Conservation (phyloP, 2,797 vertebrate species). For the Neosilurus hyrtlii region DNA sequence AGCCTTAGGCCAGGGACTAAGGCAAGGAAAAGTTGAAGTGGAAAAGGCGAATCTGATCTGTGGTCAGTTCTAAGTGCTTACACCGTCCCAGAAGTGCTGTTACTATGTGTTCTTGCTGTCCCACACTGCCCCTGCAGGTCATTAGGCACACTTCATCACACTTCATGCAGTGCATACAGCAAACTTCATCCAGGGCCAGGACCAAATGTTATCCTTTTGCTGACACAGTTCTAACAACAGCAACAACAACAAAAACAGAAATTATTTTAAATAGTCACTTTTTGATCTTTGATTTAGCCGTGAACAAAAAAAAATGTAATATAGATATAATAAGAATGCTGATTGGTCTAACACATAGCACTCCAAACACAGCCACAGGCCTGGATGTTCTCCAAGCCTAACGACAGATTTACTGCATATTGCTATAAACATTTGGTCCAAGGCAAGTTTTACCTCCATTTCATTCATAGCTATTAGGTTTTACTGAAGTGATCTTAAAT, state of each 20-base stretch:
- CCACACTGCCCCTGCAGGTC: slow-evolving; percentile 56
- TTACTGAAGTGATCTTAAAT: slow-evolving; percentile 50
- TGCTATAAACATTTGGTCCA: slow-evolving; percentile 44
- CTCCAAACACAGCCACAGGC: slow-evolving; percentile 26
- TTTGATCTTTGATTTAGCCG: slow-evolving; percentile 8
- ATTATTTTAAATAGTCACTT: slow-evolving; percentile 1
- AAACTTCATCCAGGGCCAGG: slow-evolving; percentile 16
- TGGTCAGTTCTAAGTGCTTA: slow-evolving; percentile 5
- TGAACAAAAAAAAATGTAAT: slow-evolving; percentile 18
- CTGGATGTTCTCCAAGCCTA: slow-evolving; percentile 40
- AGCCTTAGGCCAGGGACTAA: slow-evolving; percentile 4
- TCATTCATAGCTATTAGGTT: slow-evolving; percentile 48
- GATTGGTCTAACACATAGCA: slow-evolving; percentile 10
- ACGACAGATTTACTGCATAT: slow-evolving; percentile 44
- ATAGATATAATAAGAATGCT: slow-evolving; percentile 13
- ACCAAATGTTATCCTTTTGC: slow-evolving; percentile 12
- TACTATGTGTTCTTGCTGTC: slow-evolving; percentile 35
- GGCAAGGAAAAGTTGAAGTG: neutral
- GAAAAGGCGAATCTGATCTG: slow-evolving; percentile 42
- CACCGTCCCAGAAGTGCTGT: slow-evolving; percentile 33
- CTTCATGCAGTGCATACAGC: neutral
- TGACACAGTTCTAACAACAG: slow-evolving; percentile 6
- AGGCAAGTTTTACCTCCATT: slow-evolving; percentile 50
- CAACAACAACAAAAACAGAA: no score
- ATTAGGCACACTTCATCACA: slow-evolving; percentile 20